Conservation (phyloP, 2,888 invertebrate species). For the Platycnemis pennipes region DNA sequence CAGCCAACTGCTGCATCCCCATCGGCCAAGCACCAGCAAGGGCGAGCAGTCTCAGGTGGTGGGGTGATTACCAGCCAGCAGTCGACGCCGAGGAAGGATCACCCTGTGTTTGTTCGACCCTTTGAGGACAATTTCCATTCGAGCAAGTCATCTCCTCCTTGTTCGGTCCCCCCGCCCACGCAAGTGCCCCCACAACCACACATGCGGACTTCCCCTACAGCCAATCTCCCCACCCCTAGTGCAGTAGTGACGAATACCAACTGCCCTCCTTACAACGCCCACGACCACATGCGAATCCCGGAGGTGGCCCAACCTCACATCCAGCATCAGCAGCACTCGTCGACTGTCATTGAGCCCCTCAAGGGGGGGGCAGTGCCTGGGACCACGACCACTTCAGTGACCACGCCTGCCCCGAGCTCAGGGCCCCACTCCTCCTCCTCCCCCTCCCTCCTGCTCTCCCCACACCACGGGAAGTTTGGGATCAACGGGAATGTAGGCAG, state of each 20-base stretch:
- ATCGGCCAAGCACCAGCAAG: conserved; percentile 74
- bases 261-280: conserved; percentile 76
- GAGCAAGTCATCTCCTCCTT: conserved; percentile 45
- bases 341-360: conserved; percentile 20
- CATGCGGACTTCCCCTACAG: conserved; percentile 73
- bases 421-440: conserved; percentile 58
- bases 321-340: conserved; percentile 72
- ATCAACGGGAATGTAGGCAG: conserved; percentile 34
- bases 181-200: conserved; percentile 69
- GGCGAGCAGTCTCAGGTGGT: conserved; percentile 73
- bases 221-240: conserved; percentile 74
- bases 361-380: conserved; percentile 19
- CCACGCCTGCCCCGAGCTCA: not conserved
- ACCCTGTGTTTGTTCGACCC: conserved; percentile 77
- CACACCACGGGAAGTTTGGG: conserved; percentile 41
- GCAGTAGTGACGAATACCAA: conserved; percentile 68
- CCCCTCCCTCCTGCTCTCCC: conserved; percentile 7
- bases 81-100: conserved; percentile 69
- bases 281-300: conserved; percentile 75
- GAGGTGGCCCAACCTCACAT: conserved; percentile 73
- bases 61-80: conserved; percentile 72
- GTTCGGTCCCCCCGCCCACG: not conserved
- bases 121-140: conserved; percentile 78
- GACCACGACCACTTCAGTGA: not conserved
- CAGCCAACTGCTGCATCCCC: conserved; percentile 73